These are phyloP conservation scores for Lanius ludovicianus DNA, from an alignment of 2,113 vertebrate species.

Conservation along the genomic window DNA sequence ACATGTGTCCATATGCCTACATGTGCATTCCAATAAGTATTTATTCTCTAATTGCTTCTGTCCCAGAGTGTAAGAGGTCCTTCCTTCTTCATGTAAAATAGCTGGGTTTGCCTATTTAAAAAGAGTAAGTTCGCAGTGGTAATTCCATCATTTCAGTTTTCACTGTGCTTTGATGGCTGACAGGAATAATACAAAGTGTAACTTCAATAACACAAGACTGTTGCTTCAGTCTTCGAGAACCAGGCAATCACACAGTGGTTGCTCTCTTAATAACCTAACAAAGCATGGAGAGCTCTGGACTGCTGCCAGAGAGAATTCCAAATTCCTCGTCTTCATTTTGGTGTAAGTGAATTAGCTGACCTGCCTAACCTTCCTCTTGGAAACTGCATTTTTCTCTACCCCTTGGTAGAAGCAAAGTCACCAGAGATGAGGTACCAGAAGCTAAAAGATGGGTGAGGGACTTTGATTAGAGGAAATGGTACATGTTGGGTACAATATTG, in stretches of 20 bases:
- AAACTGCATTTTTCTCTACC: neutral
- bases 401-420: neutral
- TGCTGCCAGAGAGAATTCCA: neutral
- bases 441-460: neutral
- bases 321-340: neutral
- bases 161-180: neutral
- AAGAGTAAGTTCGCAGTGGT: neutral
- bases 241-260: neutral
- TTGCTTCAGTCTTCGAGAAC: neutral
- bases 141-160: neutral
- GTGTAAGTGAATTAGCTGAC: neutral
- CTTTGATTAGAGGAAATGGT: neutral
- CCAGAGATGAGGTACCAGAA: neutral
- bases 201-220: neutral
- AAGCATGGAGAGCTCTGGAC: neutral
- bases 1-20: neutral
- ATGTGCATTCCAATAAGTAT: neutral
- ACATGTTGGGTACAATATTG: neutral
- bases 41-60: neutral
- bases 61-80: neutral
- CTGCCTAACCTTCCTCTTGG: neutral
- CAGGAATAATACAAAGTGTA: neutral
- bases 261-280: neutral
- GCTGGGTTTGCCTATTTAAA: neutral
- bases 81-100: neutral